Evolutionary conservation across 2,888 invertebrate genomes (phyloP).

Genomic region (Drosophila kanekoi): DNA sequence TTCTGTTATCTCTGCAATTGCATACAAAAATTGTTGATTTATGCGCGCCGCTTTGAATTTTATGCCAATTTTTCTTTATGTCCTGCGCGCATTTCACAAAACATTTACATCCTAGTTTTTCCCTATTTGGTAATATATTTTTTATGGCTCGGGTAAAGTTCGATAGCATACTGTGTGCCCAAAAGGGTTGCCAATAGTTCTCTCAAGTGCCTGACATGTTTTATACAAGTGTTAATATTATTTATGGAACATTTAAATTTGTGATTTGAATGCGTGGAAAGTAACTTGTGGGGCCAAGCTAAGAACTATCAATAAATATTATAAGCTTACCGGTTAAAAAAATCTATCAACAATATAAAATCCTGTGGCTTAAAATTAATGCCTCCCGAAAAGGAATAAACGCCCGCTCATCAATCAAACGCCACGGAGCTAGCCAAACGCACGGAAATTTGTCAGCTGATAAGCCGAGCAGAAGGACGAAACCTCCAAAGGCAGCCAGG

Average conservation of each 20-base stretch:
- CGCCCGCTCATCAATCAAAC: constrained; percentile 74
- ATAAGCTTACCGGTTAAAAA: not conserved
- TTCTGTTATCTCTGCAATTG: constrained; percentile 52
- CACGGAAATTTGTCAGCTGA: constrained; percentile 70
- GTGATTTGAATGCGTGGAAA: not conserved
- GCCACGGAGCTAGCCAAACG: constrained; percentile 51
- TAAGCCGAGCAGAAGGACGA: constrained; percentile 59
- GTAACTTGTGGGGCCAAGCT: not conserved
- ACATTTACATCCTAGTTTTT: constrained; percentile 71
- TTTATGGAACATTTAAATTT: not conserved
- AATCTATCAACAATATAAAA: constrained; percentile 19
- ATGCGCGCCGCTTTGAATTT: constrained; percentile 64
- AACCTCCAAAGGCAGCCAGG: constrained; percentile 34
- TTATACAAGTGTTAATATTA: not conserved
- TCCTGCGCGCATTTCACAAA: constrained; percentile 63
- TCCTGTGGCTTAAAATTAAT: constrained; percentile 32
- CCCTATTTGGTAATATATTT: constrained; percentile 37
- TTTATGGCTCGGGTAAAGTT: constrained; percentile 30
- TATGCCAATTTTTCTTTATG: constrained; percentile 67
- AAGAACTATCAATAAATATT: constrained; percentile 7
- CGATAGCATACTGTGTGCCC: constrained; percentile 4
- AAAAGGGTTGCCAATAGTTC: constrained; percentile 39
- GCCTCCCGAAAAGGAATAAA: constrained; percentile 16
- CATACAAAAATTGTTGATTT: constrained; percentile 67
- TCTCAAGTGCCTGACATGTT: constrained; percentile 5